Evolutionary conservation across 1,140 invertebrate genomes (phyloP).

Genomic region (Drosophila erecta): DNA sequence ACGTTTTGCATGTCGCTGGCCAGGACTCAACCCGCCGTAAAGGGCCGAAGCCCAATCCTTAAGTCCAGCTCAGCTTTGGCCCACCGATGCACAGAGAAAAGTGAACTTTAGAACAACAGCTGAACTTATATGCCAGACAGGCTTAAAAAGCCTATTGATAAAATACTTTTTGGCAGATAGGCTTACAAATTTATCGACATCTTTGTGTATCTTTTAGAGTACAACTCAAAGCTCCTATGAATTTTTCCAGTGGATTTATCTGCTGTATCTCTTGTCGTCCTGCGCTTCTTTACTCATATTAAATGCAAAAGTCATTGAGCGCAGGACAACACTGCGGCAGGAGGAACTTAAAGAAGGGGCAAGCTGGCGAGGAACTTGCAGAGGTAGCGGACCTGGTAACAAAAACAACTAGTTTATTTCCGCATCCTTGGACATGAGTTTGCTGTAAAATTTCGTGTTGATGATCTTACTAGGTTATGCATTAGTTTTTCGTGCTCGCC

Average conservation of each 20-base stretch:
- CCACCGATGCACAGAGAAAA: conserved; percentile 18
- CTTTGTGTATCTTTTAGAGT: not conserved
- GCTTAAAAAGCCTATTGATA: too few relatives aligned
- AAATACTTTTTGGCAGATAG: too few relatives aligned
- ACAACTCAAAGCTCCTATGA: not conserved
- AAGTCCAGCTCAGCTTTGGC: conserved; percentile 50
- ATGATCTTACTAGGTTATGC: conserved; percentile 84
- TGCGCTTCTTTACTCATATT: conserved; percentile 70
- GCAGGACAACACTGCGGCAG: conserved; percentile 55
- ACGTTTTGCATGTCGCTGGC: conserved; percentile 77
- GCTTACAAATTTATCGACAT: too few relatives aligned
- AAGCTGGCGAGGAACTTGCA: not conserved
- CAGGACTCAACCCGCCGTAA: conserved; percentile 50
- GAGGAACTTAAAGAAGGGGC: not conserved
- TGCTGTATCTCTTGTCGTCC: conserved; percentile 39
- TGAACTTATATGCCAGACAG: too few relatives aligned
- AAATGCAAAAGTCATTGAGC: conserved; percentile 83
- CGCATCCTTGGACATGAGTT: conserved; percentile 82
- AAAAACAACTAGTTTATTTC: conserved; percentile 80
- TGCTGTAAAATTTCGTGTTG: conserved; percentile 84
- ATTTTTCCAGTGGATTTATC: conserved; percentile 16
- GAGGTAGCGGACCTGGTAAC: conserved; percentile 41
- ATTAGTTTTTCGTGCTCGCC: conserved; percentile 72
- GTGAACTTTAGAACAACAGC: too few relatives aligned
- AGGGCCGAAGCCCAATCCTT: conserved; percentile 39